Evolutionary conservation across 2,888 invertebrate species (phyloP), one percentile per base, ranked within the genome.

Genomic region (Anoncus sp.): DNA sequence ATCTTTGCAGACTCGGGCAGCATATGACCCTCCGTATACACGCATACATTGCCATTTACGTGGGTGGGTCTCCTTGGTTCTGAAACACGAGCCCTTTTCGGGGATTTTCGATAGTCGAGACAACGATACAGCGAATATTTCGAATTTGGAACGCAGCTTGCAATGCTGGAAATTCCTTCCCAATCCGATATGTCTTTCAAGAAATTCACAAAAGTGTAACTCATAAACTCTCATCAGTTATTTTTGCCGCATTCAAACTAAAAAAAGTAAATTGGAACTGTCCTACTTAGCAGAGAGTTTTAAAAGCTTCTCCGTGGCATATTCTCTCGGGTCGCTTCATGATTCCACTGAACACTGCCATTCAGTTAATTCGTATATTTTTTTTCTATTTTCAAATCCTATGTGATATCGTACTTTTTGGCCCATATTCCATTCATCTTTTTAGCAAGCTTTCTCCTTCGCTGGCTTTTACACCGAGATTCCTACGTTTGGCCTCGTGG

Each of bases 21-120:
- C 40, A 14, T 24, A 38, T 27, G 27, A 31, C 31, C 22, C 57
- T 14, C 2, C 38, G 24, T 12, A 9, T 55, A 43, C 65, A 75
- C 75, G 67, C 63, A 77, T 72, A 71, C 70, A 31, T 31, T 31
- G 4, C 31, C 4, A 31, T 31, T 57, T 80, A 51, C 47, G 20
- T 62, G 70, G 51, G 45, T 59, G 51, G 60, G 22, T 73, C 60
- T 69, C 31, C 7, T 31, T 3, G 31, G 35, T 77, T 59, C 71
- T 65, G 70, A 24, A 71, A 70, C 63, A 31, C 47, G 71, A 71
- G 35, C 22, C 31, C 53, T 31, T 51, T 62, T 60, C 45, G 66
- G 65, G 47, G 53, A 60, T 71, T 65, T 49, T 51, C 51, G 31
- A 53, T 59, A 18, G 63, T 43, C 43, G 31, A 47, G 18, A 40